Evolutionary conservation across 2,888 invertebrate genomes (phyloP), one percentile per base, ranked within the genome.

Genomic region (Habrosyne pyritoides): DNA sequence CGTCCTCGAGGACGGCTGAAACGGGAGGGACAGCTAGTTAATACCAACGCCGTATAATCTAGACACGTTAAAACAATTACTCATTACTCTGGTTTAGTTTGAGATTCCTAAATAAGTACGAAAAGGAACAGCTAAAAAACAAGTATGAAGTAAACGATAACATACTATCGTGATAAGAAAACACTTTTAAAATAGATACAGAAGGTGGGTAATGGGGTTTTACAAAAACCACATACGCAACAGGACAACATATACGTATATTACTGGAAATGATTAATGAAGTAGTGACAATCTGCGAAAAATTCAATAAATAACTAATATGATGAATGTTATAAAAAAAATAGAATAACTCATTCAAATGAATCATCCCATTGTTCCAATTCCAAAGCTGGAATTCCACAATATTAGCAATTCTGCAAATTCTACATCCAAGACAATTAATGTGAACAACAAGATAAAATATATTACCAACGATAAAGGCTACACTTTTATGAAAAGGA

Each of bases 401-500:
- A 5, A 3, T 36, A 36, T 5, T 8, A 28, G 30, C 7, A 36
- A 14, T 36, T 33, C 30, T 24, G 12, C 12, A 12, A 33, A 33
- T 33, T 33, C 30, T 10, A 12, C 3, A 33, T 4, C 10, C 4
- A 36, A 1, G 14, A n/a, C n/a, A n/a, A n/a, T n/a, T n/a, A n/a
- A n/a, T n/a, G n/a, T n/a, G n/a, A n/a, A n/a, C n/a, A n/a, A n/a
- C n/a, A n/a, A n/a, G n/a, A n/a, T n/a, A n/a, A n/a, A n/a, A n/a
- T n/a, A n/a, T n/a, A n/a, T n/a, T n/a, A n/a, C n/a, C n/a, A n/a
- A n/a, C n/a, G 12, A 36, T 18, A 53, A 53, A 58, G 53, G 51
- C 30, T 47, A 33, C 7, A 14, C 1, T 12, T 14, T n/a, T 5
- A 6, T 10, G n/a, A 55, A 53, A 26, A 52, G 56, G 52, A 63